Evolutionary conservation across 1,140 invertebrate species (phyloP).

Genomic region (Armadillidium nasatum): DNA sequence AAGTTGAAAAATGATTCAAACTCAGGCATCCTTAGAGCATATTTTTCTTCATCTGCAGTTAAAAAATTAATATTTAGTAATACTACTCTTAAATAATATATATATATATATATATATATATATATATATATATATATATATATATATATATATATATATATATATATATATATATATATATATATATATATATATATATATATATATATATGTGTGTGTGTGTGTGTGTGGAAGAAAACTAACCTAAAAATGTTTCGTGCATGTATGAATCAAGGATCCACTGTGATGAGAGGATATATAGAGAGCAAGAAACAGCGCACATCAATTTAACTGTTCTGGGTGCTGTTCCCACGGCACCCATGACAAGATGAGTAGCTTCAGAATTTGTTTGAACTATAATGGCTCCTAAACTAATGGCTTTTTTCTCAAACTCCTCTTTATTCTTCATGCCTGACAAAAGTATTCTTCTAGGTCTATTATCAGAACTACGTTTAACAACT

Average conservation of each 20-base stretch:
- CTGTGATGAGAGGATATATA: slow-evolving; percentile 69
- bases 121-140: too few species aligned
- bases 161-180: too few species aligned
- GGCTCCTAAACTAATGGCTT: slow-evolving; percentile 69
- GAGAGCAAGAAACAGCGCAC: slow-evolving; percentile 67
- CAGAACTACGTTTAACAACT: slow-evolving; percentile 8
- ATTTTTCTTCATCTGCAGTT: slow-evolving; percentile 60
- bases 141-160: too few species aligned
- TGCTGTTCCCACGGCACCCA: slow-evolving; percentile 56
- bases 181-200: too few species aligned
- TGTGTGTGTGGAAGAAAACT: too few species aligned
- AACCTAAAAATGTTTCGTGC: slow-evolving; percentile 37
- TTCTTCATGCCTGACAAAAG: slow-evolving; percentile 37
- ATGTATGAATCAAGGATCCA: slow-evolving; percentile 69
- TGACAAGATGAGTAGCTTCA: slow-evolving; percentile 82
- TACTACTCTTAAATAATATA: too few species aligned
- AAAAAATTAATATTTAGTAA: too few species aligned
- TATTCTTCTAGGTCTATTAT: slow-evolving; percentile 29
- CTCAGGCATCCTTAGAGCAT: slow-evolving; percentile 64
- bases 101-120: too few species aligned
- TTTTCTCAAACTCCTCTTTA: slow-evolving; percentile 54
- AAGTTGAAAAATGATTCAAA: slow-evolving; percentile 75
- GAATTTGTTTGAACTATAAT: slow-evolving; percentile 59
- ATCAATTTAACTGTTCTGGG: slow-evolving; percentile 80
- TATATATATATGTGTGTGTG: too few species aligned